A percentile compares a stretch with the other conserved stretches of the same genome.
Conservation (phyloP, 2,113 vertebrate genomes). For the Tetrax tetrax region DNA sequence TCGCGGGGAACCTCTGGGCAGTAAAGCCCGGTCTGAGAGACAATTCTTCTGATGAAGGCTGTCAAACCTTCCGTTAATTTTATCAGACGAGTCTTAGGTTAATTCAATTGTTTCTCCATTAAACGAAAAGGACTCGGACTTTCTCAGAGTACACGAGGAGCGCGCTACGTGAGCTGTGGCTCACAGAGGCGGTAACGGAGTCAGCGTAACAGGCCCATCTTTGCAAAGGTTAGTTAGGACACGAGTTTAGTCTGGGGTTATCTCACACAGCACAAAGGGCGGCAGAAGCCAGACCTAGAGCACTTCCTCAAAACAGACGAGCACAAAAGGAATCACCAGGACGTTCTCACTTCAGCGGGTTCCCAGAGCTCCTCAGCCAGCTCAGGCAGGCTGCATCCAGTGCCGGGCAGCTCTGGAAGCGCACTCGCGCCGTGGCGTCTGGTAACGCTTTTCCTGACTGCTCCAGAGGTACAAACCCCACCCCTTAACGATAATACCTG, state of each 20-base stretch:
- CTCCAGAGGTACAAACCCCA: neutral
- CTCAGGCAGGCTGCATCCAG: neutral
- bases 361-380: neutral
- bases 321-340: neutral
- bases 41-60: neutral
- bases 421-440: fast-evolving
- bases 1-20: neutral
- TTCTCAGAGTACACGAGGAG: neutral
- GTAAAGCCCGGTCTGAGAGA: neutral
- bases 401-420: neutral
- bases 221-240: neutral
- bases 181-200: neutral
- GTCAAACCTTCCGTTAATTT: neutral
- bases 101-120: neutral
- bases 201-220: neutral
- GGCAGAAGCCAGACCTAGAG: neutral
- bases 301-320: neutral
- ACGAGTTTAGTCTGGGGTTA: neutral
- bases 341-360: neutral
- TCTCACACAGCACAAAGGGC: neutral
- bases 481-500: fast-evolving
- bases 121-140: neutral
- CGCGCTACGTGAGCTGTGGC: neutral
- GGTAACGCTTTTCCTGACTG: neutral
- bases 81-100: neutral